A percentile compares a stretch with the other conserved stretches of the same genome.
phyloP scores from a whole-genome alignment of 2,888 invertebrate species.

The Drosophila fungiperda region DNA sequence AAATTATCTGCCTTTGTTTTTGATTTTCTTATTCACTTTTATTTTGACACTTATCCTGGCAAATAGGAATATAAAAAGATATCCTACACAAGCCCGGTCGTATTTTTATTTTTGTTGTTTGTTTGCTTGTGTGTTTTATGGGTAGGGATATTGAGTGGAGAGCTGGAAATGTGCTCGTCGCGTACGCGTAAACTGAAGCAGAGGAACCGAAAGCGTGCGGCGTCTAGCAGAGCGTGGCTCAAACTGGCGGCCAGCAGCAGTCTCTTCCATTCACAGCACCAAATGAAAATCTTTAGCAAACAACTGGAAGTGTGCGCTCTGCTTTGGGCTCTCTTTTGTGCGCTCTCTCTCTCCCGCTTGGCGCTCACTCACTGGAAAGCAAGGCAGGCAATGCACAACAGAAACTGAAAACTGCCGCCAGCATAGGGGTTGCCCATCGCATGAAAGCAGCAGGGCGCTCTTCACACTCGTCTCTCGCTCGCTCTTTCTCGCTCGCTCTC shows the following conservation, averaged over 20 bases:
- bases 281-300: constrained; percentile 23
- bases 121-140: constrained; percentile 18
- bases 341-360: constrained; percentile 29
- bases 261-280: constrained; percentile 37
- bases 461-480: neutral
- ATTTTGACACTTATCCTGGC: constrained; percentile 27
- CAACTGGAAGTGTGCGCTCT: constrained; percentile 39
- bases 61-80: constrained; percentile 40
- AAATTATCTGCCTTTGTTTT: constrained; percentile 21
- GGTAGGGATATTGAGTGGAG: constrained; percentile 15
- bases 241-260: constrained; percentile 72
- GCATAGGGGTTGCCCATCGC: constrained; percentile 54
- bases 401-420: constrained; percentile 44
- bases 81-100: constrained; percentile 50
- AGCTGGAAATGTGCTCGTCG: constrained; percentile 54
- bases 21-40: constrained; percentile 17
- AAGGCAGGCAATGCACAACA: constrained; percentile 33
- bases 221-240: constrained; percentile 76
- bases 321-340: constrained; percentile 17
- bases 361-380: constrained; percentile 53
- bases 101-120: constrained; percentile 28
- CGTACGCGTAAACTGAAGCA: constrained; percentile 51
- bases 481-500: neutral
- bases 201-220: constrained; percentile 67
- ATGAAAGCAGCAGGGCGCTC: constrained; percentile 37